phyloP scores from a whole-genome alignment of 2,797 vertebrate species.

The Miichthys miiuy region DNA sequence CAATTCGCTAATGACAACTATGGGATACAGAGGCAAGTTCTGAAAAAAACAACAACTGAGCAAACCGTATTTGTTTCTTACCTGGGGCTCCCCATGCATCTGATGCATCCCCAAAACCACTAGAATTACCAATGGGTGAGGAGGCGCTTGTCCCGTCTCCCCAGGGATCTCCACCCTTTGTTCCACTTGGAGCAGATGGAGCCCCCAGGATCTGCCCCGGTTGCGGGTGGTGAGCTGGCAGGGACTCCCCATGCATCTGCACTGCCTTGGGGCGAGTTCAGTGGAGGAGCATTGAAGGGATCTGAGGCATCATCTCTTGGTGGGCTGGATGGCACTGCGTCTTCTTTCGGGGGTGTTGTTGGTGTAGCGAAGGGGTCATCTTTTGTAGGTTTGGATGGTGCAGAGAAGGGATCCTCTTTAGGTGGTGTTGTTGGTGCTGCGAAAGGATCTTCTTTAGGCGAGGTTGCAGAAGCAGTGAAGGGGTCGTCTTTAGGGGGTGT shows the following conservation, averaged over 20 bases:
- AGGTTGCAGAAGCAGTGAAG: constrained; percentile 23
- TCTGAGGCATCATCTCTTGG: constrained; percentile 40
- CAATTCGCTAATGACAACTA: background rate
- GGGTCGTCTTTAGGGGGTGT: constrained; percentile 37
- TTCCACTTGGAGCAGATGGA: constrained; percentile 32
- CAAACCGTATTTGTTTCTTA: constrained; percentile 48
- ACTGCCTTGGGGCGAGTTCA: constrained; percentile 42
- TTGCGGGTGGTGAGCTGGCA: constrained; percentile 49
- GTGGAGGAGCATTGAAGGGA: constrained; percentile 53
- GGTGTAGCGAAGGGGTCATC: constrained; percentile 50
- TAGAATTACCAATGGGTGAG: constrained; percentile 46
- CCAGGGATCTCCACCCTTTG: constrained; percentile 72
- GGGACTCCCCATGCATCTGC: constrained; percentile 84
- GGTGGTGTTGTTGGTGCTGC: constrained; percentile 26
- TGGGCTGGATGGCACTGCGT: constrained; percentile 30
- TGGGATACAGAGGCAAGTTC: background rate
- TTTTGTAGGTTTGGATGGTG: background rate
- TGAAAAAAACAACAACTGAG: background rate
- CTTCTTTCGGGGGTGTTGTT: constrained; percentile 27
- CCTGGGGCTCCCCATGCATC: constrained; percentile 82
- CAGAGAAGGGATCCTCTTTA: constrained; percentile 45
- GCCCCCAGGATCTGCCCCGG: constrained; percentile 73
- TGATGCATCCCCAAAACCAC: constrained; percentile 76
- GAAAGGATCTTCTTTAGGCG: constrained; percentile 48
- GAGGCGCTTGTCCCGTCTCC: constrained; percentile 42